A percentile compares a stretch with the other conserved stretches of the same genome.
Evolutionary conservation across 2,888 invertebrate species (phyloP).

Genomic region (Junonia oenone): DNA sequence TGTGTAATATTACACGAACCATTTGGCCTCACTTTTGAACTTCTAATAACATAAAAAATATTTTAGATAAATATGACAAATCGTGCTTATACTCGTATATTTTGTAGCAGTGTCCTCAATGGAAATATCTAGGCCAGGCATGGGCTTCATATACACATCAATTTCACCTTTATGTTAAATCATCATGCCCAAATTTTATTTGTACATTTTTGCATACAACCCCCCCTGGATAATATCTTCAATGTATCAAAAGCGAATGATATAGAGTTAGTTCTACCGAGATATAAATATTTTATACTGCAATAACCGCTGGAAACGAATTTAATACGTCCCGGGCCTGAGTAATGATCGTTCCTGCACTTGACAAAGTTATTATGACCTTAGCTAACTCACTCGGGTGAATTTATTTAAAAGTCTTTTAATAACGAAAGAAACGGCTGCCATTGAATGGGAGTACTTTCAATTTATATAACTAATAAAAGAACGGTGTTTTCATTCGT

Average conservation of each 20-base stretch:
- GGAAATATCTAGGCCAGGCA: too few species aligned
- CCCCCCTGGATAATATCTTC: not conserved
- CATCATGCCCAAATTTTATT: too few species aligned
- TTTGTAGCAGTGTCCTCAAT: too few species aligned
- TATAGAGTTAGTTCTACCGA: not conserved
- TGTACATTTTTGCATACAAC: not conserved
- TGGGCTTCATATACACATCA: too few species aligned
- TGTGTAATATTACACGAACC: too few species aligned
- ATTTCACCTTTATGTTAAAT: too few species aligned
- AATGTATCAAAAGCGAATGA: not conserved
- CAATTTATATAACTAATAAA: not conserved
- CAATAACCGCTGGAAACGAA: slow-evolving; percentile 1
- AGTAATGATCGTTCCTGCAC: slow-evolving; percentile 25
- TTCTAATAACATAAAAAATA: too few species aligned
- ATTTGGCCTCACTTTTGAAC: too few species aligned
- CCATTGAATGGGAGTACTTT: not conserved
- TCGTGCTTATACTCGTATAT: too few species aligned
- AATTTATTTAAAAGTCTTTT: not conserved
- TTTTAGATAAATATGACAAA: too few species aligned
- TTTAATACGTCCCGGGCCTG: slow-evolving; percentile 15
- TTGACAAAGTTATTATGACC: slow-evolving; percentile 31
- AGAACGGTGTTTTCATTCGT: too few species aligned
- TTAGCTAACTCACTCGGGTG: slow-evolving; percentile 16
- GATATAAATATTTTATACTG: slow-evolving; percentile 1
- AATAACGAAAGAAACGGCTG: not conserved